Evolutionary conservation across 2,113 vertebrate species (phyloP).

Genomic region (Osmerus eperlanus): DNA sequence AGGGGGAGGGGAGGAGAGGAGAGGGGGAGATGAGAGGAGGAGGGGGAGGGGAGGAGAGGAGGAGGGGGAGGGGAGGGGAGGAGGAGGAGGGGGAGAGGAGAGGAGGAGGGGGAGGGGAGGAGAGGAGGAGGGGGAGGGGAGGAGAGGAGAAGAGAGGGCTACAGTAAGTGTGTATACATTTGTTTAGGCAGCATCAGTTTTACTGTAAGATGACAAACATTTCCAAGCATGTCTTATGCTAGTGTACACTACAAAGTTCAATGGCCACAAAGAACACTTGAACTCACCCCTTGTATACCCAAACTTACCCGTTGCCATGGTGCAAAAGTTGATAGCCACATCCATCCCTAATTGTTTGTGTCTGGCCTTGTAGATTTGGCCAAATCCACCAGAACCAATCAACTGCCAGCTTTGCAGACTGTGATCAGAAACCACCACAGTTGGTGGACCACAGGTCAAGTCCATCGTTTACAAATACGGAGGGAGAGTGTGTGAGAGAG

Average conservation of each 20-base stretch:
- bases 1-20: too few species aligned
- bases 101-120: too few species aligned
- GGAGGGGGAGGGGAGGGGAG: too few species aligned
- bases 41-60: too few species aligned
- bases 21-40: too few species aligned
- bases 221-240: too few species aligned
- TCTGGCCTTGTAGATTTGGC: slow-evolving; percentile 62
- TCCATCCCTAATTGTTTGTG: slow-evolving; percentile 50
- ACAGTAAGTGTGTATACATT: neutral
- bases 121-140: neutral
- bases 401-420: slow-evolving; percentile 40
- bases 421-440: slow-evolving; percentile 20
- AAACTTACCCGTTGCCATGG: slow-evolving; percentile 54
- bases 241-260: neutral
- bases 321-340: slow-evolving; percentile 59
- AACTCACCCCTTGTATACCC: too few species aligned
- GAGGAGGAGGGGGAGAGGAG: neutral
- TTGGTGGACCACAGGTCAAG: neutral
- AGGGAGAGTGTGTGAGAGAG: neutral
- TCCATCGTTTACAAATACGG: slow-evolving; percentile 53
- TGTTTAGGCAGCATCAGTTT: too few species aligned
- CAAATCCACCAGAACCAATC: slow-evolving; percentile 70
- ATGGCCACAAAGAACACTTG: neutral
- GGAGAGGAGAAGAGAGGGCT: neutral
- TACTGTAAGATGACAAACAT: too few species aligned